Percentiles rank a stretch among this genome's conserved stretches.
Conservation (phyloP, 1,140 invertebrate species). For the Tribolium madens region DNA sequence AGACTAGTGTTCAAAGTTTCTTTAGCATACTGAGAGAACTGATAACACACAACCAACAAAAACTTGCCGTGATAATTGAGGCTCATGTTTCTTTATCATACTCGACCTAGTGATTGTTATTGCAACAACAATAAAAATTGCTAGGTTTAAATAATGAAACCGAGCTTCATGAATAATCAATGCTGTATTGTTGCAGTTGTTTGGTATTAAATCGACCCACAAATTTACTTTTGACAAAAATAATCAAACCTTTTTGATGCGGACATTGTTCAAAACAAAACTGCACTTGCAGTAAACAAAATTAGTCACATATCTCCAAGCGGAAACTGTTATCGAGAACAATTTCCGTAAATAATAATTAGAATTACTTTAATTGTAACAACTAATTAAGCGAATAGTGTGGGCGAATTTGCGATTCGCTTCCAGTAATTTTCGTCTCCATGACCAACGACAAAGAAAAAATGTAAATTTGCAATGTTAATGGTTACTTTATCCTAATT, state of each 20-base stretch:
- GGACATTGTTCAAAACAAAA: neutral
- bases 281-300: neutral
- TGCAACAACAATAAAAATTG: neutral
- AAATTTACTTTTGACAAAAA: neutral
- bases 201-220: neutral
- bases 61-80: neutral
- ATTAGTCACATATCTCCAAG: no score
- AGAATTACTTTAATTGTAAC: no score
- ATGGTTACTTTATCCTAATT: no score
- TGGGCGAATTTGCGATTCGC: neutral
- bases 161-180: no score
- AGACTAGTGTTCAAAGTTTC: neutral
- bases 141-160: neutral
- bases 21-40: neutral
- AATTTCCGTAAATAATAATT: neutral
- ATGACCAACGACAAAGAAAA: neutral
- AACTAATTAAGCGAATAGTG: neutral
- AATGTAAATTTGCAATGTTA: neutral
- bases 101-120: neutral
- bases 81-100: neutral
- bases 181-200: no score
- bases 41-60: neutral
- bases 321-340: neutral
- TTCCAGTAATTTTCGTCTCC: neutral
- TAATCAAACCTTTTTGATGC: neutral